These are phyloP conservation scores for Hirundo rustica DNA, from an alignment of 2,797 vertebrate genomes.

Conservation along the genomic window DNA sequence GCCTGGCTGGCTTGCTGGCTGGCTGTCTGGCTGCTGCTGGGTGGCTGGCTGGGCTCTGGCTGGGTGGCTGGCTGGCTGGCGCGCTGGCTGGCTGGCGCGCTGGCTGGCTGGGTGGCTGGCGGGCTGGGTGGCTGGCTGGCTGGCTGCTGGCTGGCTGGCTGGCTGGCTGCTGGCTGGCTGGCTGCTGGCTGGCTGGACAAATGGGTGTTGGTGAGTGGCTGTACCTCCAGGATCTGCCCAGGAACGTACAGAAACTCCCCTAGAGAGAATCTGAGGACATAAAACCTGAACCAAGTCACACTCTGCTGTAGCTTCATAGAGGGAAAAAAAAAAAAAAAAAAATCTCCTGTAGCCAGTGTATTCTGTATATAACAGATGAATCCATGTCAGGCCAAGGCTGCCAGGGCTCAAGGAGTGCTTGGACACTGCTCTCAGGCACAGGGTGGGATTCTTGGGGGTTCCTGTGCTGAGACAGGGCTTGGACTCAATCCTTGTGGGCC, in stretches of 20 bases:
- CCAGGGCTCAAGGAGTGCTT: neutral
- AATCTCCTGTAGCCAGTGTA: neutral
- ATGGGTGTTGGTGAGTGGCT: neutral
- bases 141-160: no score
- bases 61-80: no score
- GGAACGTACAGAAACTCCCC: neutral
- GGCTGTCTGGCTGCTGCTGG: neutral
- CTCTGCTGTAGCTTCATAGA: neutral
- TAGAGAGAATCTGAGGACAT: neutral
- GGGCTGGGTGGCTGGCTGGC: neutral
- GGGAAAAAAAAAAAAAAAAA: neutral
- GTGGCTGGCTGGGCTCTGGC: no score
- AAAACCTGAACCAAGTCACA: neutral
- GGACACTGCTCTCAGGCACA: neutral
- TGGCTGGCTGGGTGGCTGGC: neutral
- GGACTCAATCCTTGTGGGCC: neutral
- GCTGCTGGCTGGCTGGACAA: no score
- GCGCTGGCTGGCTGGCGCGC: no score
- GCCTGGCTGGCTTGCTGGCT: neutral
- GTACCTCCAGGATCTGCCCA: neutral
- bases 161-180: no score
- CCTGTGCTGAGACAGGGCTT: neutral
- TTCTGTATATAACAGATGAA: accelerated
- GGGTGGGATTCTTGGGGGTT: neutral
- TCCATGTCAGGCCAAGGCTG: neutral